phyloP scores from a whole-genome alignment of 2,113 vertebrate genomes.

The Phalacrocorax aristotelis region DNA sequence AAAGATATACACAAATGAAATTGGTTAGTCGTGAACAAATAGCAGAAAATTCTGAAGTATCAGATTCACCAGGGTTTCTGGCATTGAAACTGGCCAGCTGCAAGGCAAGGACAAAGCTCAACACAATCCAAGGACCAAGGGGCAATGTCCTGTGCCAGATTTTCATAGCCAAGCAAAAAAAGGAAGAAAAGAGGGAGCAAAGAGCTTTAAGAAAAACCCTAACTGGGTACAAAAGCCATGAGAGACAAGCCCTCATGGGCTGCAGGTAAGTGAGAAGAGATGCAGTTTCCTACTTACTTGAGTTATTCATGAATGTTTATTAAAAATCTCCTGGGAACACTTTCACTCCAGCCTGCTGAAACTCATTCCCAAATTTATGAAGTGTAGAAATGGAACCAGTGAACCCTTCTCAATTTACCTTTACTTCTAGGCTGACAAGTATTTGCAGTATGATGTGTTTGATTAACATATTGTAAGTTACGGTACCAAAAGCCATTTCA shows the following conservation, averaged over 20 bases:
- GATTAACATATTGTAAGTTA: neutral
- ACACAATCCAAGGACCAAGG: neutral
- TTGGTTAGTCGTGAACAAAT: accelerated
- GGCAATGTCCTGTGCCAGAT: neutral
- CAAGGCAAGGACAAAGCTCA: neutral
- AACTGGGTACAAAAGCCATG: neutral
- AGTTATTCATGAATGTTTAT: neutral
- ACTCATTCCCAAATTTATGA: neutral
- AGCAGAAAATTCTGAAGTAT: neutral
- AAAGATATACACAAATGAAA: neutral
- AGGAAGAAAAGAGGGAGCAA: neutral
- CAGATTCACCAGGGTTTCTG: neutral
- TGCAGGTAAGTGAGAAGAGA: neutral
- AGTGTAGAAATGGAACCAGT: neutral
- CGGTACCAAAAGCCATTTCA: neutral
- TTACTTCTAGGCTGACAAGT: neutral
- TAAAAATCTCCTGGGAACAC: neutral
- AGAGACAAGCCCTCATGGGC: neutral
- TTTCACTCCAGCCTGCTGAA: neutral
- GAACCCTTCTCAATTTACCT: neutral
- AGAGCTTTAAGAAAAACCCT: neutral
- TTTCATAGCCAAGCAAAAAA: neutral
- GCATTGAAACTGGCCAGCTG: neutral
- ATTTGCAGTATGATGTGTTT: neutral
- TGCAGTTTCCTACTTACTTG: neutral